A percentile compares a stretch with the other conserved stretches of the same genome.
These are phyloP conservation scores for Phyllotis vaccarum DNA, from an alignment of 2,797 vertebrate genomes.

Conservation along the genomic window DNA sequence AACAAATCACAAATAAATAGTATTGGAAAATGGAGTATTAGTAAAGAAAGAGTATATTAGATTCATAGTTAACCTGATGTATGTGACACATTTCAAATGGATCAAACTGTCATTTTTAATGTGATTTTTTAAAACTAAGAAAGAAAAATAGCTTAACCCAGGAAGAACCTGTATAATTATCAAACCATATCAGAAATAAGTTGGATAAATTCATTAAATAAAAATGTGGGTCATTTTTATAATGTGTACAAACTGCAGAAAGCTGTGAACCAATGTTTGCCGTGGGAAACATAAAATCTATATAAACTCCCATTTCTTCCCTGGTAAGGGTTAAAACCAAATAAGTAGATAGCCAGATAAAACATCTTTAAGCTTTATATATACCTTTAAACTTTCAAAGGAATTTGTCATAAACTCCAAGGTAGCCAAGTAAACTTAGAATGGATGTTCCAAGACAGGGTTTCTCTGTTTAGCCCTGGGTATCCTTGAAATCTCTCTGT, in stretches of 20 bases:
- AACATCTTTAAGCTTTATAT: not conserved
- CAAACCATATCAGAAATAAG: constrained; percentile 20
- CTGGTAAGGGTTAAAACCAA: constrained; percentile 10
- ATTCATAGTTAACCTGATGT: not conserved
- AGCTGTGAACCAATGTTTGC: not conserved
- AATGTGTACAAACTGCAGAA: not conserved
- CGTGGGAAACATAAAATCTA: not conserved
- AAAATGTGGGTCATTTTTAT: not conserved
- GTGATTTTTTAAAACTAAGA: not conserved
- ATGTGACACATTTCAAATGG: not conserved
- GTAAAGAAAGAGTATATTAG: constrained; percentile 1
- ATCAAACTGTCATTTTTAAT: not conserved
- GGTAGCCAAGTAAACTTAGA: not conserved
- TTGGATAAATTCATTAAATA: not conserved
- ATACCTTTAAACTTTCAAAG: not conserved
- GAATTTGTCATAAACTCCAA: constrained; percentile 27
- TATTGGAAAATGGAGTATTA: not conserved
- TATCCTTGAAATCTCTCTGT: not conserved
- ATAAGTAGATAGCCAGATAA: not conserved
- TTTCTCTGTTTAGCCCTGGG: not conserved
- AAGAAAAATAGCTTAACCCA: not conserved
- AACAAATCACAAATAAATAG: not conserved
- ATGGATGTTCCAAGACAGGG: not conserved
- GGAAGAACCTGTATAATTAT: not conserved
- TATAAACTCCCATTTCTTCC: not conserved